These are phyloP conservation scores for Charanyca ferruginea DNA, from an alignment of 2,888 invertebrate genomes.

Conservation along the genomic window DNA sequence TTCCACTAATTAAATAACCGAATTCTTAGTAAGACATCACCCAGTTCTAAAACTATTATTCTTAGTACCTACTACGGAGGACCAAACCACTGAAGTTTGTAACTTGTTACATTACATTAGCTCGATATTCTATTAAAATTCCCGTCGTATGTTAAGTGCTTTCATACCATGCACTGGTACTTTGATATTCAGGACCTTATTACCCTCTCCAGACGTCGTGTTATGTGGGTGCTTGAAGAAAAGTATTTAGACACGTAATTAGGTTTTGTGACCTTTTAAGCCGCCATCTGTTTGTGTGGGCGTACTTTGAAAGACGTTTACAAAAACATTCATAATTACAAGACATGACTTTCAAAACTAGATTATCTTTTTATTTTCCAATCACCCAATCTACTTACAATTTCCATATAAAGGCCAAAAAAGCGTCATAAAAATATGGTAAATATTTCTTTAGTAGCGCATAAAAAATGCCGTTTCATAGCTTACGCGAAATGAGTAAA, in stretches of 20 bases:
- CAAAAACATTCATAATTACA: not conserved
- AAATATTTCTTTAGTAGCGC: conserved; percentile 49
- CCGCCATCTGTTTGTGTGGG: not conserved
- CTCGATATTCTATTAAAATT: conserved; percentile 41
- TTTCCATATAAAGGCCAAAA: conserved; percentile 16
- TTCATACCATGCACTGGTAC: conserved; percentile 22
- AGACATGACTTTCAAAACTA: no score
- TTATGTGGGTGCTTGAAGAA: conserved; percentile 1
- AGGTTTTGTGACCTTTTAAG: conserved; percentile 9
- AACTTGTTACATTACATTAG: conserved; percentile 32
- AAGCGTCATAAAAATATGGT: conserved; percentile 26
- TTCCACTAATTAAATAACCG: conserved; percentile 17
- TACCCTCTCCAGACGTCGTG: conserved; percentile 9
- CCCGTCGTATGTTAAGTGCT: conserved; percentile 12
- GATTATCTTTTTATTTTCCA: not conserved
- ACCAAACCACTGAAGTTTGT: conserved; percentile 23
- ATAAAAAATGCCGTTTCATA: conserved; percentile 48
- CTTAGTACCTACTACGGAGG: not conserved
- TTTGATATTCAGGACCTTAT: conserved; percentile 18
- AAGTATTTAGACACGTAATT: conserved; percentile 4
- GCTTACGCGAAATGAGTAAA: conserved; percentile 51
- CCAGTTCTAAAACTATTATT: conserved; percentile 23
- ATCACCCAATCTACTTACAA: conserved; percentile 21
- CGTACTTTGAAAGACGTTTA: not conserved
- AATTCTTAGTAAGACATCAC: not conserved